These are phyloP conservation scores for Drosophila infuscata DNA, from an alignment of 2,888 invertebrate species.

Conservation along the genomic window DNA sequence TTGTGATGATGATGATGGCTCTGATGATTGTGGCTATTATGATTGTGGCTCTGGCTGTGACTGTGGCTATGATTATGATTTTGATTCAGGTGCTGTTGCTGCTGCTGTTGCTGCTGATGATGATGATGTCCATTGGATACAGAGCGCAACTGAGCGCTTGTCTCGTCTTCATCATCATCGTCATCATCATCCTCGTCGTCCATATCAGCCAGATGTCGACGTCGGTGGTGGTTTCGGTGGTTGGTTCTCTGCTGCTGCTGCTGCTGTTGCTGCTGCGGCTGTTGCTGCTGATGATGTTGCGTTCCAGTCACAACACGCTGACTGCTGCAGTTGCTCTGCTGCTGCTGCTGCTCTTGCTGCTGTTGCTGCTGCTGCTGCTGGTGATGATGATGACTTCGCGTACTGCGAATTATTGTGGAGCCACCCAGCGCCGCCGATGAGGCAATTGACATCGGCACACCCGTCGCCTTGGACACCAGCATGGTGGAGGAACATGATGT, in stretches of 20 bases:
- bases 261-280: slow-evolving; percentile 59
- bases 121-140: slow-evolving; percentile 56
- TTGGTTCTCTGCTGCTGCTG: slow-evolving; percentile 73
- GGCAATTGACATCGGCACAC: slow-evolving; percentile 80
- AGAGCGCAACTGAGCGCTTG: slow-evolving; percentile 45
- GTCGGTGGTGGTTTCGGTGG: slow-evolving; percentile 84
- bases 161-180: slow-evolving; percentile 62
- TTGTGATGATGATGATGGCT: slow-evolving; percentile 61
- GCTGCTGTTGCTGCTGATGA: slow-evolving; percentile 37
- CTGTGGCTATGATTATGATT: slow-evolving; percentile 30
- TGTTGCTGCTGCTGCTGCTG: slow-evolving; percentile 64
- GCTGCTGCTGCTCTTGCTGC: slow-evolving; percentile 26
- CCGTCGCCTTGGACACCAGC: slow-evolving; percentile 78
- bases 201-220: slow-evolving; percentile 81
- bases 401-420: slow-evolving; percentile 83
- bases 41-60: slow-evolving; percentile 19
- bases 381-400: slow-evolving; percentile 81
- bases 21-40: slow-evolving; percentile 41
- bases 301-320: slow-evolving; percentile 54
- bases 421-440: slow-evolving; percentile 80
- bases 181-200: slow-evolving; percentile 82
- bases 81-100: slow-evolving; percentile 22
- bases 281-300: slow-evolving; percentile 54
- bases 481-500: slow-evolving; percentile 83
- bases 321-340: slow-evolving; percentile 53